Evolutionary conservation across 1,140 invertebrate species (phyloP), one percentile per base, ranked within the genome.

Genomic region (Apis dorsata): DNA sequence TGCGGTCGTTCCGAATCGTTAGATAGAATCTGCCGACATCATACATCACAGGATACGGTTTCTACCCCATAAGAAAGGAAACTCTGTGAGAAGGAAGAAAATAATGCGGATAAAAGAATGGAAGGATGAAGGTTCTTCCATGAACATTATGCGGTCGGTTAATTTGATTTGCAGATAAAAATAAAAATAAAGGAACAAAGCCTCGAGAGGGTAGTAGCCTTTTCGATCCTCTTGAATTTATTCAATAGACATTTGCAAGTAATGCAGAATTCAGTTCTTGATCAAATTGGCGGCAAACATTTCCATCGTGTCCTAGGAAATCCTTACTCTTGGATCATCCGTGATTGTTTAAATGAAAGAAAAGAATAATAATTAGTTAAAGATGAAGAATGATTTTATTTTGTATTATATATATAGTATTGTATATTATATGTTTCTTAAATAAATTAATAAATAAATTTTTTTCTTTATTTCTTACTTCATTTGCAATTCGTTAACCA

Each of bases 141-240:
- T 7, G 28, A 55, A 72, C 72, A 63, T 75, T 75, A 75, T 75
- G 44, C 72, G n/a, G 59, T 19, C 34, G 72, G 72, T 75, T 75
- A 75, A 75, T 75, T 75, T 75, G 57, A 75, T 75, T 75, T 75
- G 72, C 72, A 63, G 72, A 75, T 75, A 62, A 75, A 75, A 75
- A 75, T 15, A 75, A 75, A 75, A 75, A 75, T 75, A 49, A 34
- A 60, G 21, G 59, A 75, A 19, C 55, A 21, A 11, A 21, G 19
- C 34, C 34, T 49, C 21, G 68, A 51, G 68, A 69, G 9, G 34
- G 5, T 44, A 44, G 34, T 44, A 44, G 28, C 44, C 7, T 8
- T 17, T 59, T 55, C 59, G 59, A 62, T 21, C 57, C 72, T 49
- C 72, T 75, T 75, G 72, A 75, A 75, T 75, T 49, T 21, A 75